Evolutionary conservation across 2,797 vertebrate genomes (phyloP).

Genomic region (Fratercula arctica): DNA sequence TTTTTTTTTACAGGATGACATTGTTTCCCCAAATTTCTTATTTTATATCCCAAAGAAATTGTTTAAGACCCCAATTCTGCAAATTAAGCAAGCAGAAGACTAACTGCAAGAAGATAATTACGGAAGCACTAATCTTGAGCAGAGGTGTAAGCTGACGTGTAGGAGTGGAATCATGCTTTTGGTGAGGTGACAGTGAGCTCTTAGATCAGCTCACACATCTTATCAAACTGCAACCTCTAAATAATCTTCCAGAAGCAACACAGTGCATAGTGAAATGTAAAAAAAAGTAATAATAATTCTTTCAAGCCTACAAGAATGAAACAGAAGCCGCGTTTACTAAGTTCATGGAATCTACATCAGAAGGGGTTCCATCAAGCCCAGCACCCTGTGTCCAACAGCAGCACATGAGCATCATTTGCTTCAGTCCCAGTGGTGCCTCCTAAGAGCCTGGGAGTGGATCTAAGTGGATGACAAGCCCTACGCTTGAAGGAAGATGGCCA

Average conservation of each 20-base stretch:
- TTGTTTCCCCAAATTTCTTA: not conserved
- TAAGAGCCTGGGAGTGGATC: too few relatives aligned
- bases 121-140: not conserved
- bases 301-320: not conserved
- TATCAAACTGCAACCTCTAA: not conserved
- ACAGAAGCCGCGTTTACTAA: not conserved
- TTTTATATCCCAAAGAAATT: not conserved
- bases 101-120: not conserved
- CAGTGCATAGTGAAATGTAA: not conserved
- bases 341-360: not conserved
- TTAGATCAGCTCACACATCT: not conserved
- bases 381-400: not conserved
- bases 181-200: not conserved
- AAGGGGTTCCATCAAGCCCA: not conserved
- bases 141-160: not conserved
- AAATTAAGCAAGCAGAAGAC: not conserved
- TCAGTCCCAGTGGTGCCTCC: not conserved
- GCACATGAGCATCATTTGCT: not conserved
- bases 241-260: not conserved
- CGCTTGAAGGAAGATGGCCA: not conserved
- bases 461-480: fast-evolving
- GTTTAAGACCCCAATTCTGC: not conserved
- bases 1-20: not conserved
- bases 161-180: not conserved
- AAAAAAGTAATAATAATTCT: not conserved